Base-by-base conservation (phyloP, 2,888 invertebrate genomes). In the Habroteleia sp. region DNA sequence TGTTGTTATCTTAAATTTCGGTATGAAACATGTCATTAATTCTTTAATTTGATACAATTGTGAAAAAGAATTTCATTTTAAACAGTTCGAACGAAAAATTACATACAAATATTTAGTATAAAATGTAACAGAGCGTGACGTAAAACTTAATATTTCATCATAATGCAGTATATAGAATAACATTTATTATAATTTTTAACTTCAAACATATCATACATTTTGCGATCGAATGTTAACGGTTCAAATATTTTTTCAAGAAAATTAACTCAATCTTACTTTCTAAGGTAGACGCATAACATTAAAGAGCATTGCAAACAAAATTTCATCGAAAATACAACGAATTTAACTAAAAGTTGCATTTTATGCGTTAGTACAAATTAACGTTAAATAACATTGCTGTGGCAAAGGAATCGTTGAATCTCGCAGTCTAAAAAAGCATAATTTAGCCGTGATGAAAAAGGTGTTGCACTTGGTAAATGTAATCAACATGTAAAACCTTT, bases 101-200 rank as follows among this genome's bases (percentile, higher is more conserved):
- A 58, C 63, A 63, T 63, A 63, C 56, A 63, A 72, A 63, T 63
- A 58, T 63, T 35, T 50, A n/a, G 41, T 63, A 72, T 27, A 48
- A 62, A 62, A 50, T 37, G 2, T 54, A n/a, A 25, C 6, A 41
- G 39, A 23, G 11, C 3, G 44, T 31, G 5, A 11, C 25, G 37
- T 14, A 41, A 41, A 56, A 56, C 7, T 23, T 13, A 42, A 29
- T 5, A 13, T 17, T 54, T 56, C 31, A 56, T 35, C 35, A 3
- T 5, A 44, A 27, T 7, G 7, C 13, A 56, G 11, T 2, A 52
- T 13, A 14, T 20, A 20, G 2, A 20, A 13, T 29, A 41, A 52
- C 23, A 23, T 25, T 14, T 52, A 14, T 31, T 23, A 13, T 35
- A 16, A 14, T 27, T 46, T 14, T 35, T 31, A 5, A 23, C 10